Conservation (phyloP, 2,888 invertebrate genomes). For the Lepeophtheirus nordmannii region DNA sequence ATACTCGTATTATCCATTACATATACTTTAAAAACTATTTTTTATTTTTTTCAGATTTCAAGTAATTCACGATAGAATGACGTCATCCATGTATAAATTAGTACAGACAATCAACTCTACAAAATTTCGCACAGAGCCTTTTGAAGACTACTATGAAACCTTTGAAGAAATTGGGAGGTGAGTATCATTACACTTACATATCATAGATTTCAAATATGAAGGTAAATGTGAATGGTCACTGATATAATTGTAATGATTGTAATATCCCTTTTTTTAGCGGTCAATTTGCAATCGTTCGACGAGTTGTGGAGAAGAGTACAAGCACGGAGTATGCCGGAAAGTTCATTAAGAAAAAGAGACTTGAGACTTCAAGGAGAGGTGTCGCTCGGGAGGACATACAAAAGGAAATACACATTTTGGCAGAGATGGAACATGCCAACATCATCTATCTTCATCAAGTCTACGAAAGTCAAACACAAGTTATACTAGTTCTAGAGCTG, state of each 20-base stretch:
- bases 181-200: no score
- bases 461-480: conserved; percentile 44
- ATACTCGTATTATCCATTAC: no score
- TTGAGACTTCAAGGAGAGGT: conserved; percentile 39
- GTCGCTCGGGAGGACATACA: conserved; percentile 45
- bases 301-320: conserved; percentile 41
- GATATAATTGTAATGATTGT: background rate
- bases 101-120: conserved; percentile 24
- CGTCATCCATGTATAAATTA: conserved; percentile 23
- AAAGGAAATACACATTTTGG: conserved; percentile 43
- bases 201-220: no score
- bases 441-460: conserved; percentile 47
- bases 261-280: conserved; percentile 39
- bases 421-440: conserved; percentile 44
- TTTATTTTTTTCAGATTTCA: background rate
- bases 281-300: conserved; percentile 47
- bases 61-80: background rate
- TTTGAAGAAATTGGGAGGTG: conserved; percentile 44
- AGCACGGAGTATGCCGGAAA: conserved; percentile 46
- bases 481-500: conserved; percentile 46
- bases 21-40: no score
- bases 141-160: conserved; percentile 41
- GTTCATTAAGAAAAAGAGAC: conserved; percentile 45
- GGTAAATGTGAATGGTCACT: background rate
- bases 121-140: conserved; percentile 38